A percentile compares a stretch with the other conserved stretches of the same genome.
Evolutionary conservation across 2,888 invertebrate species (phyloP).

Genomic region (Athalia circularis): DNA sequence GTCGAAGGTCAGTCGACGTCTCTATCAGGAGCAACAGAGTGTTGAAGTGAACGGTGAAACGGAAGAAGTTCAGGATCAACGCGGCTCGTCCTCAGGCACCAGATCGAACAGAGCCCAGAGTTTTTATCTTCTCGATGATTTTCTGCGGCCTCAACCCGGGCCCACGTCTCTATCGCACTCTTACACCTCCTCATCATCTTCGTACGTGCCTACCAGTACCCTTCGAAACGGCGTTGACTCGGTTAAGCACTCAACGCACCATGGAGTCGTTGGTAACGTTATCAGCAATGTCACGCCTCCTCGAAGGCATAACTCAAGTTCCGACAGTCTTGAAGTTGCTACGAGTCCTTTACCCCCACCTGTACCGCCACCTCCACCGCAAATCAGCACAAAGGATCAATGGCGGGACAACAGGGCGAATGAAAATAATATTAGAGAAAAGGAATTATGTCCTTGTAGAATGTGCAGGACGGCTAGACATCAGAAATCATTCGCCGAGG

Average conservation of each 20-base stretch:
- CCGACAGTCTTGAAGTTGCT: conserved; percentile 71
- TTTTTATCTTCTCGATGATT: conserved; percentile 75
- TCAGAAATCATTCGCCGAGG: conserved; percentile 69
- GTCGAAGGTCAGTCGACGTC: conserved; percentile 64
- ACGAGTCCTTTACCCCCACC: conserved; percentile 74
- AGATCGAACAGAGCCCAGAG: conserved; percentile 73
- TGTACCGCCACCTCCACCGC: conserved; percentile 74
- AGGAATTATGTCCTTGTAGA: conserved; percentile 66
- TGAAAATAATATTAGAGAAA: conserved; percentile 63
- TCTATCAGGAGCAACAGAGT: conserved; percentile 62
- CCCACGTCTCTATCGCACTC: conserved; percentile 53
- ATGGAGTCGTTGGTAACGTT: conserved; percentile 50
- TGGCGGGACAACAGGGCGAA: conserved; percentile 47
- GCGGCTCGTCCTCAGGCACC: conserved; percentile 56
- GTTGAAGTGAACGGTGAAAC: conserved; percentile 51
- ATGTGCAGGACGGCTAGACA: conserved; percentile 70
- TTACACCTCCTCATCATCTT: conserved; percentile 6
- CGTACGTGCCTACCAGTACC: conserved; percentile 49
- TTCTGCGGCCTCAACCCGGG: conserved; percentile 70
- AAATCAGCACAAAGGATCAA: conserved; percentile 54
- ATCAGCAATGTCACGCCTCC: conserved; percentile 70
- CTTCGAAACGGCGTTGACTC: conserved; percentile 5
- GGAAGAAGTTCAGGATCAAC: conserved; percentile 46
- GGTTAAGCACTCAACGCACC: conserved; percentile 38
- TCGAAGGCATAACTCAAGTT: conserved; percentile 71